Evolutionary conservation across 2,888 invertebrate species (phyloP).

Genomic region (Limulus polyphemus): DNA sequence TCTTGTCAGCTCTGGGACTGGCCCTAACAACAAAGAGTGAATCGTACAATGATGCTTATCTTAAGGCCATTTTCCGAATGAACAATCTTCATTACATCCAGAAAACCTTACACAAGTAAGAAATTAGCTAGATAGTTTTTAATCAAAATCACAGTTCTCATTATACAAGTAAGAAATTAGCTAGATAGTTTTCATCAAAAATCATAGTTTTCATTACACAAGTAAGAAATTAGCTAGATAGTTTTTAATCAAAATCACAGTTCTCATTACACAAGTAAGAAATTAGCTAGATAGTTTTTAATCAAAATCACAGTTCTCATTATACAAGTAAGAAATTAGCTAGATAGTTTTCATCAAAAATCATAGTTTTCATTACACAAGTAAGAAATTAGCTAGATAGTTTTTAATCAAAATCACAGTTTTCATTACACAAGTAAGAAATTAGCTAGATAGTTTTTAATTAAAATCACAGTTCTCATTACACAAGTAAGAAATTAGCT

Average conservation of each 20-base stretch:
- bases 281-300: too few species aligned
- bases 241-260: too few species aligned
- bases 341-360: too few species aligned
- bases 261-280: conserved; percentile 59
- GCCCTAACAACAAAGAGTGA: conserved; percentile 83
- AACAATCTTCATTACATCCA: conserved; percentile 91
- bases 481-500: conserved; percentile 46
- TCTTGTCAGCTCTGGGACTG: conserved; percentile 75
- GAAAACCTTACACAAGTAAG: conserved; percentile 69
- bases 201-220: too few species aligned
- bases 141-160: too few species aligned
- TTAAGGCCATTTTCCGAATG: conserved; percentile 72
- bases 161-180: conserved; percentile 51
- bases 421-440: conserved; percentile 57
- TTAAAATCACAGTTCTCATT: too few species aligned
- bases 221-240: conserved; percentile 40
- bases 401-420: too few species aligned
- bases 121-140: too few species aligned
- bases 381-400: conserved; percentile 34
- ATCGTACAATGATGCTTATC: conserved; percentile 69
- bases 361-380: too few species aligned
- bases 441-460: too few species aligned
- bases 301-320: too few species aligned
- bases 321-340: conserved; percentile 50
- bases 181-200: too few species aligned